phyloP scores from a whole-genome alignment of 2,113 vertebrate species.

The Vicugna pacos region DNA sequence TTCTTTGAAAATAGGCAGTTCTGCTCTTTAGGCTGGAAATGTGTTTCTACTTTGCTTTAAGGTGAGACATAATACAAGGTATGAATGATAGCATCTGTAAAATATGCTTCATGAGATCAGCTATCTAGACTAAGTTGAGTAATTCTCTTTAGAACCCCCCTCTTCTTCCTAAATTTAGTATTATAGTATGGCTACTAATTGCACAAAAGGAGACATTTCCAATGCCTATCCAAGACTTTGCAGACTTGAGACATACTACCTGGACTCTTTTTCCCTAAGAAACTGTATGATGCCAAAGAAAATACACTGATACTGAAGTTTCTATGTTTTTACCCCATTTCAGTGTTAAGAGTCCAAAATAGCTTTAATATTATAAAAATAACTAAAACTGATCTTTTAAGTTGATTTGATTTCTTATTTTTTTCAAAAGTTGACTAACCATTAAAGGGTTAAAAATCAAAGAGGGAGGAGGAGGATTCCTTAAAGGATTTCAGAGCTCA shows the following conservation, averaged over 20 bases:
- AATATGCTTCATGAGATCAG: not conserved
- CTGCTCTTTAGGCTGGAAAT: not conserved
- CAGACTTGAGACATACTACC: not conserved
- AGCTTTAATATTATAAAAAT: not conserved
- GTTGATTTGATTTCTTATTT: not conserved
- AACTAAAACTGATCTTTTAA: conserved; percentile 1
- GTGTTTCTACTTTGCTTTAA: not conserved
- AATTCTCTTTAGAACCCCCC: not conserved
- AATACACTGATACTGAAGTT: not conserved
- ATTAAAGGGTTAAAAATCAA: not conserved
- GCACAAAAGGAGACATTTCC: not conserved
- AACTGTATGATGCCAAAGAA: not conserved
- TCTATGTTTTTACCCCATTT: not conserved
- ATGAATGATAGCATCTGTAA: not conserved
- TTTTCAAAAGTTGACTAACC: not conserved
- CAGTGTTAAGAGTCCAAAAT: not conserved
- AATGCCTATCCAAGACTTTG: not conserved
- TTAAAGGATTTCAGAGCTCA: not conserved
- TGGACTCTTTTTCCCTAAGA: not conserved
- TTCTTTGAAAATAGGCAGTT: not conserved
- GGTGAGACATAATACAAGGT: not conserved
- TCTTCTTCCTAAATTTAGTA: conserved; percentile 35
- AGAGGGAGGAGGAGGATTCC: not conserved
- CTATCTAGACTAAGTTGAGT: not conserved
- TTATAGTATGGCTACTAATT: not conserved